Conservation (phyloP, 2,113 vertebrate genomes). For the Acrocephalus arundinaceus region DNA sequence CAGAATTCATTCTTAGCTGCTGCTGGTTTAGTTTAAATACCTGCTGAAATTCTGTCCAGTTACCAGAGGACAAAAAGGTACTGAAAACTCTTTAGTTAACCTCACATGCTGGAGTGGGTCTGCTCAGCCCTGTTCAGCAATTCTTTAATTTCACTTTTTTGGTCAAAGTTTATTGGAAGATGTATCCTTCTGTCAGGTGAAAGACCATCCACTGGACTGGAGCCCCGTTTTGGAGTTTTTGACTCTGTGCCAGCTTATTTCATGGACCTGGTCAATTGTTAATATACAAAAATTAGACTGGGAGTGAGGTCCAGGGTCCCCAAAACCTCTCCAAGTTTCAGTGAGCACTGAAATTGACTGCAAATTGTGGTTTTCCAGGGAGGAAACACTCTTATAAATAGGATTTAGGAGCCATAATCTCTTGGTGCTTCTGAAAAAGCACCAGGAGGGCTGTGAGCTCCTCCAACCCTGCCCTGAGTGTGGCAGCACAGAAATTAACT, state of each 20-base stretch:
- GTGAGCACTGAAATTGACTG: background rate
- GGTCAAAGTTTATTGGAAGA: background rate
- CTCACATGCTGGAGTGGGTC: background rate
- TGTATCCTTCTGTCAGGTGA: background rate
- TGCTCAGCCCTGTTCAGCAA: background rate
- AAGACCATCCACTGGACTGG: background rate
- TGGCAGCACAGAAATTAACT: background rate
- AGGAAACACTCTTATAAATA: background rate
- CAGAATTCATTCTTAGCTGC: background rate
- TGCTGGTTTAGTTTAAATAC: background rate
- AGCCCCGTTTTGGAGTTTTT: background rate
- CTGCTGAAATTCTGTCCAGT: background rate
- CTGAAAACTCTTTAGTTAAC: background rate
- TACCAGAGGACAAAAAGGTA: background rate
- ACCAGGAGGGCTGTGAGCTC: background rate
- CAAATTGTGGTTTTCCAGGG: background rate
- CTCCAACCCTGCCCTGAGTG: background rate
- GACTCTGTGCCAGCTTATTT: background rate
- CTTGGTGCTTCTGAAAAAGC: background rate
- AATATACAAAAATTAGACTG: background rate
- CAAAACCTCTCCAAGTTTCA: background rate
- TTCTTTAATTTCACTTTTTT: background rate
- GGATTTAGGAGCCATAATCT: background rate
- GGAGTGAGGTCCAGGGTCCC: background rate
- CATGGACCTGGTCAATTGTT: no score